Conservation (phyloP, 2,888 invertebrate species). For the Drosophila ochracea region DNA sequence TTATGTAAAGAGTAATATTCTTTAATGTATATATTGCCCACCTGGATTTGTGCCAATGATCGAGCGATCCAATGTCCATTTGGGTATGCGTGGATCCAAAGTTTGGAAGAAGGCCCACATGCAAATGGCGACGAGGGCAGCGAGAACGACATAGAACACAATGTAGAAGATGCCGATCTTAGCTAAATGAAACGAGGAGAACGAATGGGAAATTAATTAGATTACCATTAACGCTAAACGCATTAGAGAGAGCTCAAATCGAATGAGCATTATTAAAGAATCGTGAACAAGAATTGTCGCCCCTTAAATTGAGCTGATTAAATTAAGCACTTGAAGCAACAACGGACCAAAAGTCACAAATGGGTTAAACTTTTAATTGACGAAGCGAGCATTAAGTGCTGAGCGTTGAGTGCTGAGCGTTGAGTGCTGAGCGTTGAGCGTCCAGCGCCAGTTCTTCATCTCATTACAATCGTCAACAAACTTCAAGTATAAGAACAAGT, state of each 20-base stretch:
- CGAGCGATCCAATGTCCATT: slow-evolving; percentile 94
- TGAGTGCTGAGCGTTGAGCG: not conserved
- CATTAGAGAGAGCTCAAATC: slow-evolving; percentile 31
- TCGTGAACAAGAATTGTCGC: slow-evolving; percentile 24
- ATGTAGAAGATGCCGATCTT: slow-evolving; percentile 98
- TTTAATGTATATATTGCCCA: slow-evolving; percentile 37
- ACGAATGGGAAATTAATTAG: slow-evolving; percentile 22
- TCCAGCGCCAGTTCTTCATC: not conserved
- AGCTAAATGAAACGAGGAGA: slow-evolving; percentile 86
- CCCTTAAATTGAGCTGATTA: slow-evolving; percentile 64
- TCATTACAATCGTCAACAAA: slow-evolving; percentile 14
- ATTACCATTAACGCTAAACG: slow-evolving; percentile 29
- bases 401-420: not conserved
- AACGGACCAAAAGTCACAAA: slow-evolving; percentile 39
- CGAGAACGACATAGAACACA: slow-evolving; percentile 96
- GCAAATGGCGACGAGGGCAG: slow-evolving; percentile 96
- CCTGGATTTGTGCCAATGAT: slow-evolving; percentile 98
- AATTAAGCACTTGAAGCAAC: slow-evolving; percentile 67
- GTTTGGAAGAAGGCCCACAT: slow-evolving; percentile 97
- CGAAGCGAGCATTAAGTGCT: slow-evolving; percentile 4
- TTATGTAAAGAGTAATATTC: not conserved
- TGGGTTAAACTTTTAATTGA: slow-evolving; percentile 72
- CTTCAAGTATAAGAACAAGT: slow-evolving; percentile 10
- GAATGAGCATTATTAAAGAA: slow-evolving; percentile 27
- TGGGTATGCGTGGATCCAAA: slow-evolving; percentile 94